Base-by-base conservation (phyloP, 2,113 vertebrate genomes). In the Myotis yumanensis region DNA sequence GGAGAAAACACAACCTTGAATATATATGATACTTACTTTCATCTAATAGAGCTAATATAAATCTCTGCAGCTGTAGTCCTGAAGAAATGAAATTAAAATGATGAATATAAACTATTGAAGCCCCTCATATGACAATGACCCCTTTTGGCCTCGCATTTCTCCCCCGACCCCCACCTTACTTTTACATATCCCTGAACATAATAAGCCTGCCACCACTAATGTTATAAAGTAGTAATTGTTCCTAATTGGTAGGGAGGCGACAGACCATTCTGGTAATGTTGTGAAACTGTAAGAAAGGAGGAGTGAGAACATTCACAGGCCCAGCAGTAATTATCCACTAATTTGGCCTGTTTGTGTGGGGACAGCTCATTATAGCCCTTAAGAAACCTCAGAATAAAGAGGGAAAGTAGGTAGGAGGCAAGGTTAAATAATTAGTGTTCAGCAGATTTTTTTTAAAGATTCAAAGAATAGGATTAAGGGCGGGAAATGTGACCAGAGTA, bases 241-340 rank as follows among this genome's bases (percentile, higher is more conserved):
- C 99, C 98, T 99, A 99, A 99, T 99, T 99, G 99, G 99, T 99
- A 99, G 99, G 99, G 99, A 99, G 99, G 99, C 98, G 99, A 99
- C 98, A 98, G 98, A 98, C 98, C 99, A 99, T 99, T 99, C 98
- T 99, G 97, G 98, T 98, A 99, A 98, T 99, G 98, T 98, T 99
- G 98, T 98, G 98, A 99, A 98, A 98, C 98, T 98, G 93, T 97
- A 98, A 98, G 98, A 98, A 98, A 98, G 98, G 97, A 98, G 98
- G 99, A 98, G 98, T 98, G 98, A 98, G 99, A 99, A 98, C 98
- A 98, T 99, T 98, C 99, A 98, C 98, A 98, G 98, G 98, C 98
- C 98, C 97, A 98, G 98, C 98, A 98, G 98, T 99, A 99, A 99
- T 99, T 99, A 99, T 98, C 99, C 98, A 99, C 99, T 99, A 99